A percentile compares a stretch with the other conserved stretches of the same genome.
Conservation (phyloP, 2,113 vertebrate genomes). For the Sterrhoptilus dennistouni region DNA sequence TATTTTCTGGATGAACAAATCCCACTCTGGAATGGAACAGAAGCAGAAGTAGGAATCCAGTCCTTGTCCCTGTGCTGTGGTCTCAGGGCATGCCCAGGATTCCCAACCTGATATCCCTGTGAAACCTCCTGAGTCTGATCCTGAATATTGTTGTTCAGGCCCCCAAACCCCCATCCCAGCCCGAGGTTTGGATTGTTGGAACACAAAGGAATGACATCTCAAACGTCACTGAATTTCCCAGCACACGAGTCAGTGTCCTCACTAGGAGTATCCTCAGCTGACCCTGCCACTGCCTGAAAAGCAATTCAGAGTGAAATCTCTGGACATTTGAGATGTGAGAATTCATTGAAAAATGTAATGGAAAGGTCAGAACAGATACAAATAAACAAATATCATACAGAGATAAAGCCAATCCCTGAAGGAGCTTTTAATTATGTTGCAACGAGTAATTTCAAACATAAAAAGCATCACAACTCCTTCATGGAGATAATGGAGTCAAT, state of each 20-base stretch:
- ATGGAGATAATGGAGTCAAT: neutral
- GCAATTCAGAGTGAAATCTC: neutral
- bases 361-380: neutral
- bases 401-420: neutral
- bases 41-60: neutral
- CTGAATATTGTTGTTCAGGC: neutral
- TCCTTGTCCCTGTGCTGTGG: neutral
- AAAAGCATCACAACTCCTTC: neutral
- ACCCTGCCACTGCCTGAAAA: neutral
- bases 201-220: neutral
- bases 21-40: fast-evolving
- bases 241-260: neutral
- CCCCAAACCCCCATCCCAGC: neutral
- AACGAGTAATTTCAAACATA: neutral
- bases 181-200: neutral
- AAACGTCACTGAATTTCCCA: neutral
- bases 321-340: neutral
- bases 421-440: neutral
- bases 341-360: neutral
- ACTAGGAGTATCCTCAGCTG: slow-evolving; percentile 17
- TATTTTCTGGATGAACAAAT: neutral
- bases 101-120: neutral
- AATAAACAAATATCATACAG: neutral
- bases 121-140: neutral
- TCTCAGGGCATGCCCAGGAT: neutral